phyloP scores from a whole-genome alignment of 2,797 vertebrate species.

The Microchirus variegatus region DNA sequence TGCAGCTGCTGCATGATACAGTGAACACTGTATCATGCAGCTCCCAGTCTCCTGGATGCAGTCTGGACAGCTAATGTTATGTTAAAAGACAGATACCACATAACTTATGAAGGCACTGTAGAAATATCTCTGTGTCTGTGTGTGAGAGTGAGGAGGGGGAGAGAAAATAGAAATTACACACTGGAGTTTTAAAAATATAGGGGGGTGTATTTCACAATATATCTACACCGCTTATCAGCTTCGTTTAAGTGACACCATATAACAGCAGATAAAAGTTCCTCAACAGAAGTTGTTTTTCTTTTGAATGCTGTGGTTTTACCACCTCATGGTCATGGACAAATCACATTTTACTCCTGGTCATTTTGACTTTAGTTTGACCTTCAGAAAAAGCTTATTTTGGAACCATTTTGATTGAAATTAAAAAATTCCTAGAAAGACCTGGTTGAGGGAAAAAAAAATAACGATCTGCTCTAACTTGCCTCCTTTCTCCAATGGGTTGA shows the following conservation, averaged over 20 bases:
- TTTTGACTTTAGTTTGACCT: neutral
- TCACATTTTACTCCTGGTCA: constrained; percentile 4
- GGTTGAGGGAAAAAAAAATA: neutral
- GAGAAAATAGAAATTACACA: too few relatives aligned
- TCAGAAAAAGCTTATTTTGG: constrained; percentile 10
- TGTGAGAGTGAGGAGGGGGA: too few relatives aligned
- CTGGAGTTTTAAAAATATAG: too few relatives aligned
- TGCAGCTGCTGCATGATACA: too few relatives aligned
- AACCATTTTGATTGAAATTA: constrained; percentile 4
- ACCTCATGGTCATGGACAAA: neutral
- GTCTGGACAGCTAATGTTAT: too few relatives aligned
- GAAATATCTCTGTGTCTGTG: too few relatives aligned
- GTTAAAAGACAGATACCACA: too few relatives aligned
- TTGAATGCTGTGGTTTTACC: constrained; percentile 26
- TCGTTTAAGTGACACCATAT: constrained; percentile 32
- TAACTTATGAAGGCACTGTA: too few relatives aligned
- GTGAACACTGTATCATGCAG: too few relatives aligned
- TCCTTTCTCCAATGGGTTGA: constrained; percentile 13
- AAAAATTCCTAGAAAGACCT: constrained; percentile 17
- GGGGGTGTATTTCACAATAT: too few relatives aligned
- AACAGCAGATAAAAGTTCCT: constrained; percentile 42
- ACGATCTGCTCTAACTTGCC: constrained; percentile 3
- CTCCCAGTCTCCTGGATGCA: too few relatives aligned
- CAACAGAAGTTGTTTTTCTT: constrained; percentile 47
- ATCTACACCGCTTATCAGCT: constrained; percentile 38